Evolutionary conservation across 2,113 vertebrate genomes (phyloP).

Genomic region (Percopsis transmontana): DNA sequence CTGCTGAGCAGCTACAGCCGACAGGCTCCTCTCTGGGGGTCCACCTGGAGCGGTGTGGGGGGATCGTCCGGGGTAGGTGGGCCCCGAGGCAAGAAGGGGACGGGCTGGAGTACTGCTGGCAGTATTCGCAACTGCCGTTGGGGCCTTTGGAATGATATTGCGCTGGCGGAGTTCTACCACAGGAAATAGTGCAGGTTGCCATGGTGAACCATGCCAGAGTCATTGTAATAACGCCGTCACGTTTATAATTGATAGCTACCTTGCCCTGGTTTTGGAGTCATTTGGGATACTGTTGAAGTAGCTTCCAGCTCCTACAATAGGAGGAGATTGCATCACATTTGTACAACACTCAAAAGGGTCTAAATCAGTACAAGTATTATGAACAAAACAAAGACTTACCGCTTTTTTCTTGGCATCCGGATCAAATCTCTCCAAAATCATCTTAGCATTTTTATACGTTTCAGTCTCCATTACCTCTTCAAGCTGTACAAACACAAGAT

Average conservation of each 20-base stretch:
- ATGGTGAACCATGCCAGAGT: background rate
- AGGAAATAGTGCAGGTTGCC: constrained; percentile 28
- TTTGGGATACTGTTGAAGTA: constrained; percentile 78
- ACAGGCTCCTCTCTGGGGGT: constrained; percentile 83
- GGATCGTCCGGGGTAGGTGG: constrained; percentile 78
- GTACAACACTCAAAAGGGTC: background rate
- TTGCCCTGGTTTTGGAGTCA: constrained; percentile 91
- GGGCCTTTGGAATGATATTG: constrained; percentile 81
- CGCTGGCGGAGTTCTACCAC: constrained; percentile 91
- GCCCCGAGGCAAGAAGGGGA: constrained; percentile 65
- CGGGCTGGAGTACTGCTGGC: constrained; percentile 69
- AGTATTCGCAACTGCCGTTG: constrained; percentile 64
- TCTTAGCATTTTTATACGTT: constrained; percentile 96
- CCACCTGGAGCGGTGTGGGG: constrained; percentile 86
- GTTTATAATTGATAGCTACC: constrained; percentile 70
- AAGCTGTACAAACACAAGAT: constrained; percentile 78
- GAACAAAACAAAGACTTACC: constrained; percentile 69
- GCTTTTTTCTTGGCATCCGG: constrained; percentile 89
- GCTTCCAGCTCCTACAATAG: constrained; percentile 83
- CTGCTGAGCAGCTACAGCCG: constrained; percentile 80
- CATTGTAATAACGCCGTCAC: background rate
- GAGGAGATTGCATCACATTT: background rate
- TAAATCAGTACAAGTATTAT: background rate
- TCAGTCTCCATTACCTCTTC: constrained; percentile 99
- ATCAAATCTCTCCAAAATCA: constrained; percentile 98